Evolutionary conservation across 2,113 vertebrate species (phyloP), one percentile per base, ranked within the genome.

Genomic region (Tylochromis polylepis): DNA sequence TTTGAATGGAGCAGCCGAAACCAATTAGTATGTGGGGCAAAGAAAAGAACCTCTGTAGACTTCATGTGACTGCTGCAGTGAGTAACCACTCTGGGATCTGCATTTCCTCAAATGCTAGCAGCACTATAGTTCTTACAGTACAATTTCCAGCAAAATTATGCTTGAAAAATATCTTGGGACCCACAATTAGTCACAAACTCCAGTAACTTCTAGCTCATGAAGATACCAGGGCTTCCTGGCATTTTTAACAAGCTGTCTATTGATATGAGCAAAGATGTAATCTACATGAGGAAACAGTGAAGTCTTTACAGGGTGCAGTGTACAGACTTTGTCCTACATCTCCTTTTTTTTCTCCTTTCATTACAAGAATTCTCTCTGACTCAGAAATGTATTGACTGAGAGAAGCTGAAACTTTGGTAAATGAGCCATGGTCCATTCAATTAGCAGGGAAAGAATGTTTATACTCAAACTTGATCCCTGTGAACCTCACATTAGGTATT

Each of bases 1-100:
- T 90, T 92, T 90, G 86, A 91, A 87, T 62, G 53, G 41, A 87
- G 81, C 93, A 93, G 88, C 86, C 81, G 82, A 89, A 92, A 88
- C 82, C 90, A 92, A 92, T 94, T 92, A 90, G 84, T 62, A 60
- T 79, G 65, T 36, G 58, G 83, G 53, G 75, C 75, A 79, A 43
- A 85, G 67, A 89, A 91, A 93, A 90, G 49, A 82, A 88, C 62
- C 77, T 86, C 78, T 84, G 87, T 92, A 82, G 88, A 79, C 80
- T 85, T 85, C 81, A 84, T 79, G 34, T 84, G 81, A 62, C 70
- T 87, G 20, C 51, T 60, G 65, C 77, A 55, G 53, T 87, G 70
- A 86, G 72, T 84, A 88, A 85, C 55, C 7, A 27, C 46, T 55
- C 11, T 27, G 36, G 82, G 34, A n/a, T 20, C 57, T 65, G 84